Evolutionary conservation across 2,113 vertebrate species (phyloP), one percentile per base, ranked within the genome.

Genomic region (Xenus cinereus): DNA sequence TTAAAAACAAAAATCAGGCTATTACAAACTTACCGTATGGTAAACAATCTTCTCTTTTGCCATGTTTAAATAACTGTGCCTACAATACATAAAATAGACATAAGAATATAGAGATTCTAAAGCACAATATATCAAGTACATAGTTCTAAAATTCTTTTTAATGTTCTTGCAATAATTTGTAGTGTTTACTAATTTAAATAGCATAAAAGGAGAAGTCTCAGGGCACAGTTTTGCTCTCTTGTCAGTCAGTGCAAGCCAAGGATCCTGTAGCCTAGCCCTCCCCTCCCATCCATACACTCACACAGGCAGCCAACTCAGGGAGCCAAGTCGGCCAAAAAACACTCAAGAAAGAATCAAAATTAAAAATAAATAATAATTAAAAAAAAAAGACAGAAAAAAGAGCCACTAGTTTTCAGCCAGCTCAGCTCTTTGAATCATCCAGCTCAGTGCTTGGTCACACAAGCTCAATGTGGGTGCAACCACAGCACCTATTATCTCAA

Each of bases 1-100:
- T 85, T 50, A 68, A 67, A 76, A 77, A 66, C 9, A 37, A 35
- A 62, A n/a, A 48, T 30, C 48, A 68, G 50, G 64, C 21, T 59
- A 30, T 60, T 62, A 23, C 12, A 80, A 56, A 96, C 98, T 96
- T 97, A 99, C 99, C 99, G 16, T 99, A 99, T 5, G 98, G 99
- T 39, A 99, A 98, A 89, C 99, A 98, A 84, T 99, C 99, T 87
- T 99, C 99, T 84, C 99, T 98, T 94, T 99, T 99, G 63, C 99
- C 99, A 93, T 99, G 99, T 90, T 99, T 99, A 93, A 99, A 99
- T 95, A 99, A 98, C 84, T 99, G 99, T 17, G 99, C 99, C 99
- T 99, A 35, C 27, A 90, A 91, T 87, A 73, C 24, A n/a, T 75
- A 89, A 89, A 77, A 75, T 2, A 94, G 66, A 93, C 35, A 57